A percentile compares a stretch with the other conserved stretches of the same genome.
phyloP scores from a whole-genome alignment of 1,140 invertebrate genomes.

The Cataglyphis hispanica region DNA sequence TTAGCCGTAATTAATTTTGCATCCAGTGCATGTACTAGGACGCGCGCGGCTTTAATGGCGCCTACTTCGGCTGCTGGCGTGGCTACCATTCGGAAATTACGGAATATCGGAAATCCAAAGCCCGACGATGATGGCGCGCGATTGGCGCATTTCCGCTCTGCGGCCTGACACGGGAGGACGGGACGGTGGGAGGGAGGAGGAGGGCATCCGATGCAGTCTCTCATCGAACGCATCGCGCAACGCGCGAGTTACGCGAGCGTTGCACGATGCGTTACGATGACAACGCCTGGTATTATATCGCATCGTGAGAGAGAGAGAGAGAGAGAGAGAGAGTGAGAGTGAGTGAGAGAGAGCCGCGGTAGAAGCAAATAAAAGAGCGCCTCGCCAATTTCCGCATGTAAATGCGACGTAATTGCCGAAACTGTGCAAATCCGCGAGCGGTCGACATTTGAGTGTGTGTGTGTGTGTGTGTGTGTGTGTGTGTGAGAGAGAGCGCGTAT shows the following conservation, averaged over 20 bases:
- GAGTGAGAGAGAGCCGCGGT: background rate
- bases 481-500: no score
- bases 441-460: background rate
- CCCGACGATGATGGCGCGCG: constrained; percentile 71
- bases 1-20: constrained; percentile 71
- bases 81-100: constrained; percentile 67
- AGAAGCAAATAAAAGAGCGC: constrained; percentile 52
- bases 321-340: no score
- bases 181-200: no score
- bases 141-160: constrained; percentile 73
- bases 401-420: constrained; percentile 61
- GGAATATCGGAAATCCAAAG: constrained; percentile 75
- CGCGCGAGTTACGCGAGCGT: constrained; percentile 27
- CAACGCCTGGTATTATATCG: constrained; percentile 48
- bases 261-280: constrained; percentile 59
- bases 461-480: background rate
- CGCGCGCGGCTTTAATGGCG: constrained; percentile 56
- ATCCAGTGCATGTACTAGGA: constrained; percentile 54
- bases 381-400: constrained; percentile 59
- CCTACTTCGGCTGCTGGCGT: constrained; percentile 55
- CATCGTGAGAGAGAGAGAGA: background rate
- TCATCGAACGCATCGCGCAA: constrained; percentile 12
- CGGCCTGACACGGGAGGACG: constrained; percentile 20
- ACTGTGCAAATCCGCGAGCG: constrained; percentile 31
- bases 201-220: constrained; percentile 36